A percentile compares a stretch with the other conserved stretches of the same genome.
phyloP scores from a whole-genome alignment of 2,888 invertebrate species.

The Entomobrya multifasciata region DNA sequence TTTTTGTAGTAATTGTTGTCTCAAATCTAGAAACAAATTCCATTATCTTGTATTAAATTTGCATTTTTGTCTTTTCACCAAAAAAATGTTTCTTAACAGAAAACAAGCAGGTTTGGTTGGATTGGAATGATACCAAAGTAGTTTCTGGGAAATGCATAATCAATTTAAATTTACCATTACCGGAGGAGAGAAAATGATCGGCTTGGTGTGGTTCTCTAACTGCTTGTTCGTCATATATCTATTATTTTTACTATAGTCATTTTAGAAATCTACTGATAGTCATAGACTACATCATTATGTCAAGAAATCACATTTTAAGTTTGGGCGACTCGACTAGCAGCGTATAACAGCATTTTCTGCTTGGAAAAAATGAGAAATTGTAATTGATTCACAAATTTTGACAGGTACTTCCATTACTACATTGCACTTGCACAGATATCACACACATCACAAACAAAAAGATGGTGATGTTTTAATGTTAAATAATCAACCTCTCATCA shows the following conservation, averaged over 20 bases:
- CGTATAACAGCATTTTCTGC: slow-evolving; percentile 4
- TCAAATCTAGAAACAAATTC: slow-evolving; percentile 35
- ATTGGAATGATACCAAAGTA: not conserved
- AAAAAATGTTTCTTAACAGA: not conserved
- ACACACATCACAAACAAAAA: not conserved
- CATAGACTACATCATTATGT: slow-evolving; percentile 6
- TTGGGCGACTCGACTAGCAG: not conserved
- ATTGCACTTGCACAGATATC: not conserved
- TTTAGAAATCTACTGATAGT: not conserved
- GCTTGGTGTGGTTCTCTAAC: not conserved
- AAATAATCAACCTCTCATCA: slow-evolving; percentile 43
- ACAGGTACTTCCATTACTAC: slow-evolving; percentile 35
- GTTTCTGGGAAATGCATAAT: slow-evolving; percentile 11
- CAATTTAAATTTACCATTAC: slow-evolving; percentile 10
- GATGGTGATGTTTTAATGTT: slow-evolving; percentile 8
- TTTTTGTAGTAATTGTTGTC: slow-evolving; percentile 37
- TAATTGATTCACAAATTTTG: slow-evolving; percentile 44
- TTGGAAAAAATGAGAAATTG: not conserved
- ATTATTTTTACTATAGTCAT: not conserved
- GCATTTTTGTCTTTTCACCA: slow-evolving; percentile 30
- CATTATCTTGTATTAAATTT: slow-evolving; percentile 51
- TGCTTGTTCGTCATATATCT: no score
- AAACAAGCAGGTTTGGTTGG: slow-evolving; percentile 3
- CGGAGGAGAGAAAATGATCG: slow-evolving; percentile 4
- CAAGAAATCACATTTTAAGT: not conserved